Percentiles rank a stretch among this genome's conserved stretches.
Evolutionary conservation across 2,888 invertebrate genomes (phyloP).

Genomic region (Ophion ventricosus): DNA sequence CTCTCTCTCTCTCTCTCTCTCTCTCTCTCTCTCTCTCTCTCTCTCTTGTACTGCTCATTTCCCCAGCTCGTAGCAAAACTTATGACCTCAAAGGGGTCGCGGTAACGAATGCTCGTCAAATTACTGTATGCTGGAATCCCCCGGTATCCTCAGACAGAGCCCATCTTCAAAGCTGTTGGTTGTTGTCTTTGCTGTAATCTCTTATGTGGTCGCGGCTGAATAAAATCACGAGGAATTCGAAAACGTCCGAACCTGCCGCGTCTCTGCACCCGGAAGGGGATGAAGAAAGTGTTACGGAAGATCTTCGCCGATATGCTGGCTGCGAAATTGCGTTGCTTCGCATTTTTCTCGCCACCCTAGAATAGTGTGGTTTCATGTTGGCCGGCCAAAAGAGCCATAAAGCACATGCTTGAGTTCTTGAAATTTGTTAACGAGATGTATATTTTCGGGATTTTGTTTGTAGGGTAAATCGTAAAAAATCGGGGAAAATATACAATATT

Average conservation of each 20-base stretch:
- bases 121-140: conserved; percentile 74
- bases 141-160: conserved; percentile 55
- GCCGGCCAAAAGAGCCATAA: too few relatives aligned
- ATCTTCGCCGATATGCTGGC: too few relatives aligned
- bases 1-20: not conserved
- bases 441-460: too few relatives aligned
- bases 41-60: conserved; percentile 31
- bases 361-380: too few relatives aligned
- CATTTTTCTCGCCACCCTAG: too few relatives aligned
- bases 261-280: too few relatives aligned
- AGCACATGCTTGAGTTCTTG: too few relatives aligned
- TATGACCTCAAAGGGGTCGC: conserved; percentile 80
- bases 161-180: conserved; percentile 30
- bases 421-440: too few relatives aligned
- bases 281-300: too few relatives aligned
- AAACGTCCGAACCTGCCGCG: not conserved
- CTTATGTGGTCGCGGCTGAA: conserved; percentile 24
- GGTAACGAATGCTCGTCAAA: conserved; percentile 78
- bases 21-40: conserved; percentile 17
- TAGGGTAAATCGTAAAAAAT: too few relatives aligned
- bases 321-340: too few relatives aligned
- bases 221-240: conserved; percentile 25
- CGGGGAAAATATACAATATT: too few relatives aligned
- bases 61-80: conserved; percentile 73
- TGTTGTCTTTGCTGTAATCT: conserved; percentile 16